phyloP scores from a whole-genome alignment of 2,888 invertebrate genomes.

The Panopea generosa region DNA sequence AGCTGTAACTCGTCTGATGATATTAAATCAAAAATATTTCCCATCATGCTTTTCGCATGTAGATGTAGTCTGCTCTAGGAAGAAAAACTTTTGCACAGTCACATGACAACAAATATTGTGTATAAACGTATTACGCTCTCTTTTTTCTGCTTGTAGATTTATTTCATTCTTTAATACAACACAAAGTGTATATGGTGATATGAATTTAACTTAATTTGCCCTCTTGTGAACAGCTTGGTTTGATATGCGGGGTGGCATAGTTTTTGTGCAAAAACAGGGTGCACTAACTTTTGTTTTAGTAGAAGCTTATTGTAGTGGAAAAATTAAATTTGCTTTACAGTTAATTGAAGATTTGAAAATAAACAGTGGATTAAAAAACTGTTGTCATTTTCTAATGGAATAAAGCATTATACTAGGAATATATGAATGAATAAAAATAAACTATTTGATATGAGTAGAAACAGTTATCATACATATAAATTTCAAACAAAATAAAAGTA shows the following conservation, averaged over 20 bases:
- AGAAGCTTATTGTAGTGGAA: too few relatives aligned
- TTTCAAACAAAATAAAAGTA: too few relatives aligned
- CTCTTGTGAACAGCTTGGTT: constrained; percentile 43
- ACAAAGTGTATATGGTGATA: constrained; percentile 63
- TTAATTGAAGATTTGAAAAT: too few relatives aligned
- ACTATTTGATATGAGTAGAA: too few relatives aligned
- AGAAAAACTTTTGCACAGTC: constrained; percentile 83
- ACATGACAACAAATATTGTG: constrained; percentile 81
- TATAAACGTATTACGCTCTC: constrained; percentile 67
- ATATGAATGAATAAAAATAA: too few relatives aligned
- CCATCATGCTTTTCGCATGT: constrained; percentile 83
- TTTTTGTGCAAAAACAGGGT: background rate
- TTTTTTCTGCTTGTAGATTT: constrained; percentile 69
- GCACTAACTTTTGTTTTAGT: too few relatives aligned
- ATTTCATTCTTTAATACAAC: constrained; percentile 68
- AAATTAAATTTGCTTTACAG: too few relatives aligned
- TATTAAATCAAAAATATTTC: constrained; percentile 35
- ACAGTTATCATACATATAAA: too few relatives aligned
- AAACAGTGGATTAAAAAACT: too few relatives aligned
- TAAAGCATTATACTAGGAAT: too few relatives aligned
- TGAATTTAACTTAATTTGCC: constrained; percentile 57
- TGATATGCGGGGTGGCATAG: constrained; percentile 14
- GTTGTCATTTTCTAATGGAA: too few relatives aligned
- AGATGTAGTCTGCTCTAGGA: constrained; percentile 62
- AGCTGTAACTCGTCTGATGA: constrained; percentile 5